Evolutionary conservation across 2,888 invertebrate genomes (phyloP).

Genomic region (Leucophenga maculata): DNA sequence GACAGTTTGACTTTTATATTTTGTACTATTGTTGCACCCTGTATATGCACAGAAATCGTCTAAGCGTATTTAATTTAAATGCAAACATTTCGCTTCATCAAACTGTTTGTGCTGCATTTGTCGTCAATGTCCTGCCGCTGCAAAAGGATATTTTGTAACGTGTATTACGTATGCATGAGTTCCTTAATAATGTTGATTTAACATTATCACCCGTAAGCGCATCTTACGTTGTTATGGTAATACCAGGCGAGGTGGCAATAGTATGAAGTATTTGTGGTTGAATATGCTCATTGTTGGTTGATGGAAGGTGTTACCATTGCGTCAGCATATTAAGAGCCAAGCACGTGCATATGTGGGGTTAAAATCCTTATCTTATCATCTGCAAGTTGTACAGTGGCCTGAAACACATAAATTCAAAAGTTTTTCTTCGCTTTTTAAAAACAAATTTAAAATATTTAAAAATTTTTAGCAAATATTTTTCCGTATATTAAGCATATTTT

Average conservation of each 20-base stretch:
- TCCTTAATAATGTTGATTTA: conserved; percentile 71
- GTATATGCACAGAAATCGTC: not conserved
- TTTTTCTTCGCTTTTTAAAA: too few species aligned
- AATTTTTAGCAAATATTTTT: too few species aligned
- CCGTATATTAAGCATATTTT: too few species aligned
- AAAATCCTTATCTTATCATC: too few species aligned
- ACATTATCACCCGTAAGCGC: conserved; percentile 56
- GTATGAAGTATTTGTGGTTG: conserved; percentile 25
- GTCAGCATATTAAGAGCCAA: too few species aligned
- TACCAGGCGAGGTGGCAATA: not conserved
- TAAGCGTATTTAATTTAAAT: conserved; percentile 56
- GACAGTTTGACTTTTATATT: not conserved
- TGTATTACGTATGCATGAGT: conserved; percentile 69
- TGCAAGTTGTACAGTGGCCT: too few species aligned
- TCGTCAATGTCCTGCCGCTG: conserved; percentile 28
- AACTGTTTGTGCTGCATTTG: conserved; percentile 6
- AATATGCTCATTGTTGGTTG: too few species aligned
- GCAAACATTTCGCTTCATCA: conserved; percentile 50
- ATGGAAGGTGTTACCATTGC: too few species aligned
- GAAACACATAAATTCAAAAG: too few species aligned
- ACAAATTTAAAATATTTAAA: too few species aligned
- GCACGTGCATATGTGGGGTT: too few species aligned
- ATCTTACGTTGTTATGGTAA: not conserved
- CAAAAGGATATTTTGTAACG: conserved; percentile 52
- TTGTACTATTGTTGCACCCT: not conserved